Evolutionary conservation across 1,140 invertebrate species (phyloP), one percentile per base, ranked within the genome.

Genomic region (Apolygus lucorum): DNA sequence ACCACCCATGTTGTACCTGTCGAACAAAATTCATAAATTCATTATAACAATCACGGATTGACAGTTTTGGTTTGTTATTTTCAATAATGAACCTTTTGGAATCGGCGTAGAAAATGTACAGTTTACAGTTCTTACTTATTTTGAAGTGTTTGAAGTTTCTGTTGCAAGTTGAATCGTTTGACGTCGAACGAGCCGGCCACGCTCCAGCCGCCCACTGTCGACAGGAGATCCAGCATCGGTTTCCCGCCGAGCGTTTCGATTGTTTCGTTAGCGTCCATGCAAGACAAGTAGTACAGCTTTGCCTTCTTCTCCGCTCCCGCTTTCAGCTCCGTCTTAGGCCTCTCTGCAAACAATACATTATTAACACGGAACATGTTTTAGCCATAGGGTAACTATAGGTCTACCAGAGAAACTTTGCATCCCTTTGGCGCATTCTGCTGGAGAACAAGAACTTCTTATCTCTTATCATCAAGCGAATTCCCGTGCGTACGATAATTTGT

Each of bases 191-290:
- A 79, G 2, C 76, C 76, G 78, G 52, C 76, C 76, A 92, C 79
- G 75, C 88, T 89, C 91, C 92, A 93, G 0, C 91, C 90, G 0
- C 89, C 90, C 63, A 89, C 78, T 67, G 87, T 82, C 24, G 84
- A 78, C 28, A 98, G 78, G 0, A 98, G 76, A 29, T 89, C 83
- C 1, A 90, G 75, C 78, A 98, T 84, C 0, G 96, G 96, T 73
- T 88, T 83, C 1, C 88, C 85, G 0, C 91, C 91, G 4, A 91
- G 77, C 52, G 84, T 80, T 81, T 97, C 95, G 65, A 96, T 89
- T 0, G 90, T 95, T 76, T 95, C 93, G 74, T 96, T 95, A 0
- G 84, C 84, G 78, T 98, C 95, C 83, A 98, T 86, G 77, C 96
- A 99, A 0, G 95, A 95, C 70, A 88, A 81, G 78, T 95, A 99